Conservation (phyloP, 2,888 invertebrate species). For the Lasioglossum lativentre region DNA sequence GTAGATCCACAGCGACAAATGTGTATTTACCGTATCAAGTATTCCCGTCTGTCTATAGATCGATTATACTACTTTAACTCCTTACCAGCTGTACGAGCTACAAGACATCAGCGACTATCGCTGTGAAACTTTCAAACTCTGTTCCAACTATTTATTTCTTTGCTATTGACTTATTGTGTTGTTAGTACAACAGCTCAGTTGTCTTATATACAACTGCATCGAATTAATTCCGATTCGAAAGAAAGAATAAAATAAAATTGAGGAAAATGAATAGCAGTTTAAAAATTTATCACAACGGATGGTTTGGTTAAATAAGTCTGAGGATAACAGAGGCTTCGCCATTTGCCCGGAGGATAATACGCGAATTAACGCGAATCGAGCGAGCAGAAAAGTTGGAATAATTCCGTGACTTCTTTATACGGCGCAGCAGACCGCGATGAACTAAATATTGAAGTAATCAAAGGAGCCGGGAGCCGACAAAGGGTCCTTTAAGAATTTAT, state of each 20-base stretch:
- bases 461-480: slow-evolving; percentile 32
- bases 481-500: slow-evolving; percentile 50
- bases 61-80: not conserved
- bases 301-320: not conserved
- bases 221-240: not conserved
- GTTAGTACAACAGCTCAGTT: not conserved
- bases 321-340: slow-evolving; percentile 29
- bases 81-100: not conserved
- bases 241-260: not conserved
- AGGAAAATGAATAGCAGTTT: not conserved
- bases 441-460: slow-evolving; percentile 50
- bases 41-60: not conserved
- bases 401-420: slow-evolving; percentile 48
- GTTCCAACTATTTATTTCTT: not conserved
- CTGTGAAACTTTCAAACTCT: not conserved
- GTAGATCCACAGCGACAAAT: not conserved
- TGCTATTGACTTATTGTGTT: not conserved
- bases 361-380: slow-evolving; percentile 39
- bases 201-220: not conserved
- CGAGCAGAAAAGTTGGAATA: slow-evolving; percentile 53
- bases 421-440: slow-evolving; percentile 26
- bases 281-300: not conserved
- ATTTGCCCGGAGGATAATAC: slow-evolving; percentile 56
- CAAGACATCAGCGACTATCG: not conserved
- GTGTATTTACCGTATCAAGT: not conserved